Base-by-base conservation (phyloP, 2,113 vertebrate genomes). In the Nyctereutes procyonoides region DNA sequence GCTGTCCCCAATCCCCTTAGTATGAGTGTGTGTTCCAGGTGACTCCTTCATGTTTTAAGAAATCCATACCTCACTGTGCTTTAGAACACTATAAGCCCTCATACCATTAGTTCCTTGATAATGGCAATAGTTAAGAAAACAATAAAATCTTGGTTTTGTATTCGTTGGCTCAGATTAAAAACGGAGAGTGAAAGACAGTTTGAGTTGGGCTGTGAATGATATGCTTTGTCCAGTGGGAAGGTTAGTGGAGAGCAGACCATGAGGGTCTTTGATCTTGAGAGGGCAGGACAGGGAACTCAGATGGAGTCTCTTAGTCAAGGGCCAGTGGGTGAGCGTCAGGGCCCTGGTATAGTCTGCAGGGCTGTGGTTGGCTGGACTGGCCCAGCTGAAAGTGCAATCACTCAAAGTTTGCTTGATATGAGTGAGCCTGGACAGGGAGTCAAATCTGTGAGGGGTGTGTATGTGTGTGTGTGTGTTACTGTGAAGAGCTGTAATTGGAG, bases 121-220 rank as follows among this genome's bases (percentile, higher is more conserved):
- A 86, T 13, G 17, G 17, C 20, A n/a, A 22, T 69, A 24, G 56
- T 65, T 35, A 69, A 28, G 10, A 24, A 6, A 3, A 26, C 71
- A 67, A 24, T 2, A 32, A 24, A n/a, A 22, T 5, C 15, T 58
- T 30, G 22, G 13, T 43, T 83, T 82, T 90, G 2, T 79, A 22
- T 82, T 93, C 96, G 83, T 95, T 86, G 67, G 55, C 5, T 80
- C 69, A 55, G 60, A 17, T 88, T 88, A 91, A 81, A 89, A 71
- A n/a, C 11, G 62, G 32, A 24, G 9, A 84, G 55, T 80, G 43
- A 88, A 63, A 30, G 56, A 28, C n/a, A 32, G 92, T 58, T 73
- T 9, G 60, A 20, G 38, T 11, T 67, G 74, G 24, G 22, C 55
- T 73, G 10, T 86, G 67, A 48, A 19, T 38, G 35, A 48, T 30